Percentiles rank a stretch among this genome's conserved stretches.
Evolutionary conservation across 2,888 invertebrate species (phyloP).

Genomic region (Nasonia oneida): DNA sequence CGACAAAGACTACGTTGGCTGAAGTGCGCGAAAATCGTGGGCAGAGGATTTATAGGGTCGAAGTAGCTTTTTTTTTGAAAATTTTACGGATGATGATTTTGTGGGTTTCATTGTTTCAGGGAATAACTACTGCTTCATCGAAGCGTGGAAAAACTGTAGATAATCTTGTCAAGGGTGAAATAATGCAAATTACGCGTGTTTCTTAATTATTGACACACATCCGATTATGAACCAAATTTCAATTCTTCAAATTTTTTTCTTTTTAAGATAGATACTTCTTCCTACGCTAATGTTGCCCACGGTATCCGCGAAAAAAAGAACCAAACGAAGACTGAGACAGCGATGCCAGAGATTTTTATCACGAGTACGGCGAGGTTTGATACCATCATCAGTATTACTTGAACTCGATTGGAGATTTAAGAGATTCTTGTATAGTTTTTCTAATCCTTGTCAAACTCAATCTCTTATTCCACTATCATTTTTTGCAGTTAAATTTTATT

Average conservation of each 20-base stretch:
- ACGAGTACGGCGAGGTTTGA: background rate
- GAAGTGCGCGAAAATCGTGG: background rate
- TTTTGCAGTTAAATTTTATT: background rate
- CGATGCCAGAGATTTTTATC: background rate
- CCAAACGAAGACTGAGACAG: conserved; percentile 44
- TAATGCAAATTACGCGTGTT: no score
- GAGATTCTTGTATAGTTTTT: background rate
- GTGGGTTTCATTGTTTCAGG: background rate
- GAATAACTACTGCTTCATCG: no score
- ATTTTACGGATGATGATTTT: background rate
- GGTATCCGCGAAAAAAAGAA: background rate
- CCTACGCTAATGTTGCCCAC: background rate
- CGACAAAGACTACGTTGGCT: conserved; percentile 64
- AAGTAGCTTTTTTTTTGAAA: background rate
- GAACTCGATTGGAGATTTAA: background rate
- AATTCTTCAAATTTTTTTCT: background rate
- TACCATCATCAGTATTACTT: conserved; percentile 59
- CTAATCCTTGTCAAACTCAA: background rate
- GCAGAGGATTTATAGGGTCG: background rate
- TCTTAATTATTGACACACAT: no score
- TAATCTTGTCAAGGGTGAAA: background rate
- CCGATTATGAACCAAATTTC: background rate
- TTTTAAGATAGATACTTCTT: background rate
- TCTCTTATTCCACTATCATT: background rate
- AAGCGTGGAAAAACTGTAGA: background rate